Evolutionary conservation across 2,797 vertebrate genomes (phyloP), one percentile per base, ranked within the genome.

Genomic region (Sebastes iracundus): DNA sequence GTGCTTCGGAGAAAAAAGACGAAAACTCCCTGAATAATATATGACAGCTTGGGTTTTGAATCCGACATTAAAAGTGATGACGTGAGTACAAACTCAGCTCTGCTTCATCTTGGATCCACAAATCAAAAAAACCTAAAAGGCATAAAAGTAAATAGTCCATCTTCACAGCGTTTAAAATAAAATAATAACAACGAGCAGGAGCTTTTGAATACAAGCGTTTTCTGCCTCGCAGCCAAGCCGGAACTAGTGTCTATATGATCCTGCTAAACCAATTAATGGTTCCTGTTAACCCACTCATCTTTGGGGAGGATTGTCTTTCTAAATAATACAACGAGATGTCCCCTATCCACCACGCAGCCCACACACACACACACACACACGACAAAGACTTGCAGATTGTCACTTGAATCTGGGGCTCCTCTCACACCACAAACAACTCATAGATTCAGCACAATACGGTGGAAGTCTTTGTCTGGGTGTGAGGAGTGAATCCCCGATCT

Each of bases 221-320:
- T 93, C 80, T 84, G 80, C 89, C 90, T 91, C 28, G 79, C 82
- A 91, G 93, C 91, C 83, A 93, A 94, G 90, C 89, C 82, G 75
- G 83, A 94, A 94, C 92, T 86, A 79, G 84, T 89, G 89, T 93
- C 88, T 89, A 90, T 93, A 87, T 75, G 91, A 94, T 95, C 88
- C 93, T 76, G 84, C 90, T 95, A 95, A 96, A 95, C 92, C 93
- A 95, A 95, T 95, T 95, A 96, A 95, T 94, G 94, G 89, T 91
- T 95, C 91, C 90, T 91, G 91, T 93, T 95, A 95, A 94, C 94
- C 93, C 94, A 93, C 94, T 94, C 93, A 91, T 94, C 93, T 94
- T 92, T 85, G 77, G 89, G 87, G 89, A 87, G 92, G 86, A 94
- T 92, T 94, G 94, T 94, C 92, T 92, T 93, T 88, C 84, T 94